phyloP scores from a whole-genome alignment of 1,140 invertebrate genomes.

The Drosophila bocki region DNA sequence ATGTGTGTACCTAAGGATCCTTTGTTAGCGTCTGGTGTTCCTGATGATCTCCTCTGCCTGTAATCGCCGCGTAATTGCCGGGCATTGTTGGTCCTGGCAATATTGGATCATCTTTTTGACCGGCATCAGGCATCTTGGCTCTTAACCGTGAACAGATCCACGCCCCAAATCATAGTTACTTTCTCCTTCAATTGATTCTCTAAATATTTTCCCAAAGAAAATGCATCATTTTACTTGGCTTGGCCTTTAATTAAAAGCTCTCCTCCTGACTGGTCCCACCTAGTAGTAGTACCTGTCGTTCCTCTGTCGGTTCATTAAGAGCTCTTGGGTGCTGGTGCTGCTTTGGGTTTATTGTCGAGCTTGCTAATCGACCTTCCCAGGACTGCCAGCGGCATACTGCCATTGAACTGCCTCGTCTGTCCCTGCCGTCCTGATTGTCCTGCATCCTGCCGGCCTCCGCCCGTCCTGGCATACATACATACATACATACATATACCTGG shows the following conservation, averaged over 20 bases:
- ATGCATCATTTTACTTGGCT: too few species aligned
- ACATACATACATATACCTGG: not conserved
- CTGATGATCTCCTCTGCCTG: not conserved
- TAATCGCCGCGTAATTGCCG: constrained; percentile 55
- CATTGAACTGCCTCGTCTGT: constrained; percentile 38
- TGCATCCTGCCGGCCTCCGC: constrained; percentile 39
- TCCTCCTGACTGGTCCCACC: not conserved
- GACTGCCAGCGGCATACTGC: constrained; percentile 24
- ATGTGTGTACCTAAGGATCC: constrained; percentile 14
- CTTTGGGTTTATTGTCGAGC: constrained; percentile 34
- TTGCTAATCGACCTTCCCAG: constrained; percentile 41
- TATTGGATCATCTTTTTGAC: constrained; percentile 18
- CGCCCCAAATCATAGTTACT: not conserved
- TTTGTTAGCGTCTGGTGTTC: constrained; percentile 22
- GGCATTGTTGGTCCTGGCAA: constrained; percentile 32
- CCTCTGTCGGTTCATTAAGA: constrained; percentile 19
- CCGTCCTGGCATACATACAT: not conserved
- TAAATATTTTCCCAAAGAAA: not conserved
- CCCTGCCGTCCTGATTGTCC: constrained; percentile 18
- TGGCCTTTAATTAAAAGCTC: constrained; percentile 1
- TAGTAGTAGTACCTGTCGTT: not conserved
- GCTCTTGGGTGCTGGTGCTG: constrained; percentile 4
- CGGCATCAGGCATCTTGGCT: constrained; percentile 16
- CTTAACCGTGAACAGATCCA: too few species aligned
- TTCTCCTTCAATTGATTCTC: not conserved